Percentiles rank a stretch among this genome's conserved stretches.
Evolutionary conservation across 1,140 invertebrate species (phyloP).

Genomic region (Lepidurus apus): DNA sequence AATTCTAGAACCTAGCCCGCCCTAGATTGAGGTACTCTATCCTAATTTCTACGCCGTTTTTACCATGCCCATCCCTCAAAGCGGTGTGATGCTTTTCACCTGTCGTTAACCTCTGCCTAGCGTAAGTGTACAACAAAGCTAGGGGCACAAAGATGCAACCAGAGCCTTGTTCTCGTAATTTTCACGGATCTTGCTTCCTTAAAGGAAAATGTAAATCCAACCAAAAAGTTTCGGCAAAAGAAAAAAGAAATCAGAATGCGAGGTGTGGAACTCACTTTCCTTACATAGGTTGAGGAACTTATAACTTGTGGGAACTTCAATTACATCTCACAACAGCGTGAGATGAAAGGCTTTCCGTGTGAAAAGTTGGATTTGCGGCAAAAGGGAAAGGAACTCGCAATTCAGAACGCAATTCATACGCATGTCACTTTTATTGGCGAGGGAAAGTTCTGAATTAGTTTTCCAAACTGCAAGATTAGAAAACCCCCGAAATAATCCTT

Average conservation of each 20-base stretch:
- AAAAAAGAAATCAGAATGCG: neutral
- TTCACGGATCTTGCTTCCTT: neutral
- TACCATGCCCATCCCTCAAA: neutral
- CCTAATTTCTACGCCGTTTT: neutral
- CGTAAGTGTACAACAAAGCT: neutral
- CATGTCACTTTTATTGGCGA: too few species aligned
- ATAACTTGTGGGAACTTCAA: neutral
- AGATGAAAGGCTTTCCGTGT: neutral
- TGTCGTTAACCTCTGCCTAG: constrained; percentile 22
- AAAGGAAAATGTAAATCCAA: neutral
- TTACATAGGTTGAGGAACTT: neutral
- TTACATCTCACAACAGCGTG: neutral
- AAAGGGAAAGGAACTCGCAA: neutral
- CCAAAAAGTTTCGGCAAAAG: too few species aligned
- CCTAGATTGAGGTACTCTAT: neutral
- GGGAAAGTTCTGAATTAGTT: too few species aligned
- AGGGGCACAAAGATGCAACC: neutral
- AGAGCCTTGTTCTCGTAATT: neutral
- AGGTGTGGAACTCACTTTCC: neutral
- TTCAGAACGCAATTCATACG: neutral
- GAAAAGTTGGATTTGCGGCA: neutral
- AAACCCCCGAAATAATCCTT: too few species aligned
- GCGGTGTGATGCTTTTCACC: neutral
- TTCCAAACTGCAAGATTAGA: too few species aligned
- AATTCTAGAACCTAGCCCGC: constrained; percentile 36